Conservation (phyloP, 2,797 vertebrate genomes). For the Esox lucius region DNA sequence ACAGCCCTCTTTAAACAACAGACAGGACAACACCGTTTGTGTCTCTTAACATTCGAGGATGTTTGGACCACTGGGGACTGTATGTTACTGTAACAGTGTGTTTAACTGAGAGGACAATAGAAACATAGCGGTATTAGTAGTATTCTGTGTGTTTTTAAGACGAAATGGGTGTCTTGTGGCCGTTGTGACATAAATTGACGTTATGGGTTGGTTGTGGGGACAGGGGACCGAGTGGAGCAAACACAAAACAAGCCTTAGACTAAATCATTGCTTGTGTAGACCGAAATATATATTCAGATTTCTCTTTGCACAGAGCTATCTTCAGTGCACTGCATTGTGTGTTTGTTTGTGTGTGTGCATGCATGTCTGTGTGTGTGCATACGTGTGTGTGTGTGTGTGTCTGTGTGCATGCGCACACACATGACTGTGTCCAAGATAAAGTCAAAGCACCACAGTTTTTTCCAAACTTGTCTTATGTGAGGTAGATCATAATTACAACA, state of each 20-base stretch:
- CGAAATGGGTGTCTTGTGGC: slow-evolving; percentile 2
- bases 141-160: not conserved
- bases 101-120: not conserved
- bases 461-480: slow-evolving; percentile 34
- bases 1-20: not conserved
- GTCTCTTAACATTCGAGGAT: not conserved
- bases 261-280: slow-evolving; percentile 35
- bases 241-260: slow-evolving; percentile 31
- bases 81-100: not conserved
- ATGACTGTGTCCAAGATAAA: slow-evolving; percentile 24
- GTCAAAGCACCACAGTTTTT: slow-evolving; percentile 43
- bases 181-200: not conserved
- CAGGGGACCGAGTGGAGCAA: not conserved
- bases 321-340: slow-evolving; percentile 15
- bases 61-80: not conserved
- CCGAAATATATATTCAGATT: slow-evolving; percentile 39
- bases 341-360: not conserved
- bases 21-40: slow-evolving; percentile 22
- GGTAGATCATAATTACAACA: slow-evolving; percentile 68
- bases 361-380: slow-evolving; percentile 4
- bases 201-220: slow-evolving; percentile 1
- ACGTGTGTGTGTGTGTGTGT: not conserved
- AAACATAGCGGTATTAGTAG: not conserved
- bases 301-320: slow-evolving; percentile 23
- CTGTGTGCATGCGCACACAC: not conserved